Percentiles rank a stretch among this genome's conserved stretches.
Evolutionary conservation across 2,888 invertebrate species (phyloP).

Genomic region (Acholoe squamosa): DNA sequence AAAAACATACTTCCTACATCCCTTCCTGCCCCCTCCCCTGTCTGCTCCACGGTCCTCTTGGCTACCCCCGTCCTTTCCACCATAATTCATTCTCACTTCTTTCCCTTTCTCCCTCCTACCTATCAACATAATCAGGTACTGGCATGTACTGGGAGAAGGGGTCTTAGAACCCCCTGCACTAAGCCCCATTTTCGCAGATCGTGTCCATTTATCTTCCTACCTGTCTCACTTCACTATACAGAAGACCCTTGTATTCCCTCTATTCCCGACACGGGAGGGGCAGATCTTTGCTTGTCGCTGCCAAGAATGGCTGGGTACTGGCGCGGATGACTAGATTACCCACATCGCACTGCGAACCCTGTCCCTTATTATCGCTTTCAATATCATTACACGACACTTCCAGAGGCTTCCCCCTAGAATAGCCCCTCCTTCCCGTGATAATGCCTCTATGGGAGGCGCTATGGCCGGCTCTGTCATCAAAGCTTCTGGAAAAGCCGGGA

Average conservation of each 20-base stretch:
- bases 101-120: background rate
- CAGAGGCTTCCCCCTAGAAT: background rate
- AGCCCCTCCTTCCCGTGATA: background rate
- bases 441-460: too few species aligned
- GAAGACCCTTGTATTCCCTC: background rate
- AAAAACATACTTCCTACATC: too few species aligned
- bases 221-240: too few species aligned
- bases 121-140: background rate
- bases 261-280: background rate
- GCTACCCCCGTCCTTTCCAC: too few species aligned
- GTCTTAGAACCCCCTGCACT: too few species aligned
- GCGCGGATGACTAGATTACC: slow-evolving; percentile 45
- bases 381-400: background rate
- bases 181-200: too few species aligned
- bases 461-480: background rate
- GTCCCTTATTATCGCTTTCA: slow-evolving; percentile 18
- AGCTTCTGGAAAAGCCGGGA: background rate
- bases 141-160: too few species aligned
- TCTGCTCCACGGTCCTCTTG: too few species aligned
- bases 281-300: background rate
- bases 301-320: background rate
- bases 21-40: too few species aligned
- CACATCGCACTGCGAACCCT: background rate
- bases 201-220: too few species aligned
- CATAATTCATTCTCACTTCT: too few species aligned